Evolutionary conservation across 2,888 invertebrate species (phyloP).

Genomic region (Synergus itoensis): DNA sequence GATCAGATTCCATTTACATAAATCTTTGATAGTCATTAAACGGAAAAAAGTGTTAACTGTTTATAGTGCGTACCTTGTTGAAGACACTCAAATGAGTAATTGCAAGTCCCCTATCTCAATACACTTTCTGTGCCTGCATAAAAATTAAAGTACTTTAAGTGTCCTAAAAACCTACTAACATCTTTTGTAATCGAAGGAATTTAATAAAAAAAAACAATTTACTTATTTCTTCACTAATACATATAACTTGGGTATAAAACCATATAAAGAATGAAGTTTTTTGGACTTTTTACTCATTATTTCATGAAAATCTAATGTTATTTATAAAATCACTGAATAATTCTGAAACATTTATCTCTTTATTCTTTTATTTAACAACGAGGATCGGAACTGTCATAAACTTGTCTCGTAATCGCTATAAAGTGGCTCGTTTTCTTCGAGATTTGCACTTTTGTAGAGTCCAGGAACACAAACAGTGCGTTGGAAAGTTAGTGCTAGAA

Average conservation of each 20-base stretch:
- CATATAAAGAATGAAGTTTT: no score
- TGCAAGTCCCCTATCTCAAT: not conserved
- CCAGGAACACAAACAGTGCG: slow-evolving; percentile 7
- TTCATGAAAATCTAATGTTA: not conserved
- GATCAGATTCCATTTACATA: not conserved
- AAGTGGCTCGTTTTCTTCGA: slow-evolving; percentile 44
- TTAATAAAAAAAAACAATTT: not conserved
- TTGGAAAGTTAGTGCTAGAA: slow-evolving; percentile 41
- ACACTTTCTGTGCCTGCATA: not conserved
- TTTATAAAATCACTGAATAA: not conserved
- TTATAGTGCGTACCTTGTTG: not conserved
- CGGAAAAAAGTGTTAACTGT: not conserved
- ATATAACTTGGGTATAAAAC: no score
- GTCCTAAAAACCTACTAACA: slow-evolving; percentile 4
- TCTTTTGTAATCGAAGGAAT: not conserved
- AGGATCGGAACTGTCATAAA: slow-evolving; percentile 21
- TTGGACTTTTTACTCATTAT: not conserved
- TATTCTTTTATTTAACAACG: slow-evolving; percentile 21
- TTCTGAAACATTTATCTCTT: not conserved
- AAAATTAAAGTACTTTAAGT: slow-evolving; percentile 4
- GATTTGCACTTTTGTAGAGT: slow-evolving; percentile 37
- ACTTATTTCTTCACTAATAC: no score
- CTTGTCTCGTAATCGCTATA: slow-evolving; percentile 21
- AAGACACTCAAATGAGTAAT: not conserved
- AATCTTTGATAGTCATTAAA: not conserved